Evolutionary conservation across 1,140 invertebrate species (phyloP).

Genomic region (Eriocheir sinensis): DNA sequence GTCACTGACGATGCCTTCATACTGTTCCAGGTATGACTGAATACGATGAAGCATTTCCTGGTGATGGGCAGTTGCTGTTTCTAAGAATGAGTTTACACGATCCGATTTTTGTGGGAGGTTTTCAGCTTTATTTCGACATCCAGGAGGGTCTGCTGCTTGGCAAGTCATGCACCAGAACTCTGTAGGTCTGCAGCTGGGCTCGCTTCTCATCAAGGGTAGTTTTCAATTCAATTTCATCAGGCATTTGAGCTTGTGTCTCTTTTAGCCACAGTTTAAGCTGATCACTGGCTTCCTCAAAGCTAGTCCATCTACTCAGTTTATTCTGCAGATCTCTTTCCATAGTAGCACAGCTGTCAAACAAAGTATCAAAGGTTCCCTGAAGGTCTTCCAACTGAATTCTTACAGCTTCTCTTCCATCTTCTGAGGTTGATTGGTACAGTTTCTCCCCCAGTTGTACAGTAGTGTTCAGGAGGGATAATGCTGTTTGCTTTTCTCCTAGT

Average conservation of each 20-base stretch:
- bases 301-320: constrained; percentile 86
- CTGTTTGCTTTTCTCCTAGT: constrained; percentile 89
- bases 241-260: constrained; percentile 88
- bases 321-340: constrained; percentile 87
- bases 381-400: constrained; percentile 92
- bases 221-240: constrained; percentile 89
- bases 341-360: constrained; percentile 91
- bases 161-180: constrained; percentile 91
- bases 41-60: constrained; percentile 86
- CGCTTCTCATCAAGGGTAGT: constrained; percentile 96
- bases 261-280: constrained; percentile 91
- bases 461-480: constrained; percentile 90
- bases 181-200: constrained; percentile 91
- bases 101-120: constrained; percentile 88
- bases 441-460: constrained; percentile 94
- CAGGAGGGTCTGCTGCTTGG: constrained; percentile 93
- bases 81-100: constrained; percentile 85
- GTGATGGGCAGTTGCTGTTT: constrained; percentile 85
- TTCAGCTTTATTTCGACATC: constrained; percentile 90
- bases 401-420: constrained; percentile 93
- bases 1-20: constrained; percentile 94
- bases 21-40: constrained; percentile 85
- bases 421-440: constrained; percentile 91
- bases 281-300: constrained; percentile 91
- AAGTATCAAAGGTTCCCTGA: constrained; percentile 89